phyloP scores from a whole-genome alignment of 92 coral and sea anemone genomes.

The Bergia sp. region DNA sequence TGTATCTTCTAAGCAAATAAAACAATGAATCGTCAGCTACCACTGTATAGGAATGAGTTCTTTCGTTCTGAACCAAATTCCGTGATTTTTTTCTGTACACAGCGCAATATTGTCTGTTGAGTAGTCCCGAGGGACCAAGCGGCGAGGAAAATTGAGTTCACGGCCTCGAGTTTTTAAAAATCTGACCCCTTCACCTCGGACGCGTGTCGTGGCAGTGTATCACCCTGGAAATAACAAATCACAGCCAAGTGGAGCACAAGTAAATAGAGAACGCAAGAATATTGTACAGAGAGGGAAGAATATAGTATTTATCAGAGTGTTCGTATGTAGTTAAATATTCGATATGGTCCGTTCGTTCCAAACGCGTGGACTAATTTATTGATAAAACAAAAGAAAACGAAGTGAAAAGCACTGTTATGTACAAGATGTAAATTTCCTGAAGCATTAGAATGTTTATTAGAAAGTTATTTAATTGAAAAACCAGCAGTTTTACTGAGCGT shows the following conservation, averaged over 20 bases:
- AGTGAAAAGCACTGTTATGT: conserved; percentile 14
- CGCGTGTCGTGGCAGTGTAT: conserved; percentile 33
- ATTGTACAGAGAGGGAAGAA: conserved; percentile 24
- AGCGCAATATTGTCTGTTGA: neutral
- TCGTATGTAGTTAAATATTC: conserved; percentile 6
- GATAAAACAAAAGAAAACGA: conserved; percentile 15
- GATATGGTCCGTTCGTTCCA: conserved; percentile 37
- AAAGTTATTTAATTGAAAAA: conserved; percentile 27
- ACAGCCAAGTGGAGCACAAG: neutral
- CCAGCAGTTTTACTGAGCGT: conserved; percentile 32
- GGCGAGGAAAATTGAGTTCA: neutral
- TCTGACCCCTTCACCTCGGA: conserved; percentile 33
- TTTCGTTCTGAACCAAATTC: neutral
- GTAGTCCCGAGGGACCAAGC: conserved; percentile 22
- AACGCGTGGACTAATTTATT: conserved; percentile 44
- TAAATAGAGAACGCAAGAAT: neutral
- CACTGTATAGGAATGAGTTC: neutral
- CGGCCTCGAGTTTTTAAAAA: conserved; percentile 4
- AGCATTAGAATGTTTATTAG: conserved; percentile 32
- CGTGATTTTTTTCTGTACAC: conserved; percentile 31
- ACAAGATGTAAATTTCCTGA: conserved; percentile 38
- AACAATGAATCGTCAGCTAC: neutral
- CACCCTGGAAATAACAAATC: conserved; percentile 37
- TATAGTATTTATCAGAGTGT: conserved; percentile 29
- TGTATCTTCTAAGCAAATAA: neutral